Base-by-base conservation (phyloP, 1,140 invertebrate species). In the Lepidostoma basale region DNA sequence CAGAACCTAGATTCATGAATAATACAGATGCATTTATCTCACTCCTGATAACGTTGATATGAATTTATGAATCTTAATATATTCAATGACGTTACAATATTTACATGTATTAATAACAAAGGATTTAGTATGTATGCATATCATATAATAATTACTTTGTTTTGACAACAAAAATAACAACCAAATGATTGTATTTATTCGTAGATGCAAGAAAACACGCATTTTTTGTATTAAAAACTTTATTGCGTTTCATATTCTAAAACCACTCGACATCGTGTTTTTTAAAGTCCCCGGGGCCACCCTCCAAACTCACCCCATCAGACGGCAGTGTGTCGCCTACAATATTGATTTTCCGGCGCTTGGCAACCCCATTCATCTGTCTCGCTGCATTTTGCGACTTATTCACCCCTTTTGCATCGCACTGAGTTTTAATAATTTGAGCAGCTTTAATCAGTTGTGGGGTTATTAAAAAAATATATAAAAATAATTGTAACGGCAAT, bases 281-380 rank as follows among this genome's bases (percentile, higher is more conserved):
- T 40, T 40, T 8, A 16, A 9, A 5, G 14, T 40, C 12, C 39
- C 39, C 18, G 14, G 39, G 39, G 14, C 9, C 49, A 16, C 25
- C 49, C n/a, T 18, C n/a, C 49, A 1, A 39, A 39, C 54, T 14
- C 33, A 40, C 54, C 54, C 54, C 54, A n/a, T 18, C 8, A 49
- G 45, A 20, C 45, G 62, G 45, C 62, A 65, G 62, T 65, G 62
- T 65, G 62, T 65, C 62, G 62, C 62, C 47, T 8, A 3, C 6
- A 6, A 33, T 65, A 65, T 65, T 65, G 62, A 65, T 65, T 65
- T 65, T 39, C 47, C 20, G 40, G 18, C 47, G 47, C 47, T 18
- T 54, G 18, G 47, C 62, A 54, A 36, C 54, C 30, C 30, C 18
- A 16, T 30, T 39, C 18, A 52, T 56, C 54, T 58, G 30, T 40